phyloP scores from a whole-genome alignment of 2,888 invertebrate genomes.

The Euclidia mi region DNA sequence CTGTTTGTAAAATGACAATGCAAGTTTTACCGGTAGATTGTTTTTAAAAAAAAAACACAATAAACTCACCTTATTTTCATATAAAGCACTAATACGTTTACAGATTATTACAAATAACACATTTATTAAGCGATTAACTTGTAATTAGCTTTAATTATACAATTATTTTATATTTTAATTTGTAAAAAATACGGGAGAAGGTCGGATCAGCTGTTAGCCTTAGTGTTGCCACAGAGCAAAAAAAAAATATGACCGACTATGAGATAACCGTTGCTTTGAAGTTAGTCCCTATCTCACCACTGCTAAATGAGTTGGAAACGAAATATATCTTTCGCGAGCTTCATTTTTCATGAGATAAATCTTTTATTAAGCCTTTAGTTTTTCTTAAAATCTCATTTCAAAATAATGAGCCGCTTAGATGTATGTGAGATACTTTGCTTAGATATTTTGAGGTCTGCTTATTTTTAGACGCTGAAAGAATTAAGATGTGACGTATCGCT shows the following conservation, averaged over 20 bases:
- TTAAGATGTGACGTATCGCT: conserved; percentile 98
- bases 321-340: too few relatives aligned
- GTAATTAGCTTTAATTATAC: too few relatives aligned
- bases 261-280: conserved; percentile 57
- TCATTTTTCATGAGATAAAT: conserved; percentile 54
- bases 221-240: conserved; percentile 38
- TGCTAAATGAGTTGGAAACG: conserved; percentile 64
- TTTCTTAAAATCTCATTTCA: conserved; percentile 24
- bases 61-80: too few relatives aligned
- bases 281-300: conserved; percentile 46
- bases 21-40: too few relatives aligned
- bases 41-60: too few relatives aligned
- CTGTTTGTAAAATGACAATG: too few relatives aligned
- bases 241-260: conserved; percentile 43
- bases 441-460: conserved; percentile 39
- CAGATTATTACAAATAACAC: too few relatives aligned
- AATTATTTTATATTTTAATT: too few relatives aligned
- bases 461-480: conserved; percentile 96
- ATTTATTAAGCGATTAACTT: too few relatives aligned
- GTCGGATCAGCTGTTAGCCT: neutral
- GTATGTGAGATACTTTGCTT: conserved; percentile 25
- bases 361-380: conserved; percentile 45
- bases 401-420: conserved; percentile 25
- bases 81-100: too few relatives aligned
- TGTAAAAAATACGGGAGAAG: neutral